Base-by-base conservation (phyloP, 2,113 vertebrate genomes). In the Pteropus alecto region DNA sequence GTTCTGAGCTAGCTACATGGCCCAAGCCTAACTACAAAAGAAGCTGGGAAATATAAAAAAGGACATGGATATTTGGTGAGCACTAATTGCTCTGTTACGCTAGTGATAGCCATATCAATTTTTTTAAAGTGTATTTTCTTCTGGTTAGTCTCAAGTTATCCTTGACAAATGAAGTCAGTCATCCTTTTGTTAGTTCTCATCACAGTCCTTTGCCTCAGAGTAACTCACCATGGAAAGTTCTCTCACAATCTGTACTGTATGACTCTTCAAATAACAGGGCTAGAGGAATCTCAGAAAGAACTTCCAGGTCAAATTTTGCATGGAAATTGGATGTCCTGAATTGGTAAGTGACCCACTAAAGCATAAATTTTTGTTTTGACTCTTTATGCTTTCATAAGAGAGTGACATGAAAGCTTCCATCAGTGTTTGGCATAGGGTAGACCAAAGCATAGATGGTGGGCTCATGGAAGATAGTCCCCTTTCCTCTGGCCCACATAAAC, bases 111-210 rank as follows among this genome's bases (percentile, higher is more conserved):
- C 26, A 74, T 30, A 77, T 30, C 68, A 68, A 38, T 48, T 54
- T 6, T 82, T 6, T 51, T 26, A 11, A 93, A 67, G n/a, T 93
- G 89, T 48, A 86, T 93, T 97, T 96, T 86, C 90, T 98, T 97
- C 83, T 96, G 91, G 89, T 97, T 98, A 96, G 83, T 58, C 51
- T 94, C 33, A 92, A 96, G 65, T 96, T 94, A 87, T 97, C 88
- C 93, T 98, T 93, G 63, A 98, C 96, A 97, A 97, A 97, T 94
- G 92, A 98, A 95, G 95, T 96, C 96, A 96, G 98, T 96, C 96
- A 98, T 97, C 26, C 95, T 21, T 81, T 89, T 94, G 81, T 95
- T 97, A 71, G 96, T 95, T 97, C 93, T 97, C 84, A 97, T 92
- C 95, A 56, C 4, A 98, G 61, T 90, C 82, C 94, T 97, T 97